Conservation (phyloP, 64 coral and sea anemone genomes). For the Anthopleura sola region DNA sequence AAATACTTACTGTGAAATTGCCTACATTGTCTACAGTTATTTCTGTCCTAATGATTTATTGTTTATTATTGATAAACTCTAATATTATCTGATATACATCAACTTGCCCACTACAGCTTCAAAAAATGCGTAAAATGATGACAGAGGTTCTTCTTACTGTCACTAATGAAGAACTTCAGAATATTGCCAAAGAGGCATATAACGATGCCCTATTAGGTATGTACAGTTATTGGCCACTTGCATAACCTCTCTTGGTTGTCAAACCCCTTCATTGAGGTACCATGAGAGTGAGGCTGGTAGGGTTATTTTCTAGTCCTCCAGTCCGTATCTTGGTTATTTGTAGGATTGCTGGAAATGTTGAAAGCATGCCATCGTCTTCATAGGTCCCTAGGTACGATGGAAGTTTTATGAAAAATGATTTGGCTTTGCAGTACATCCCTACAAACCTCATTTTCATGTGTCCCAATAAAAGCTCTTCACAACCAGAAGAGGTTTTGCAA, state of each 20-base stretch:
- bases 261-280: not conserved
- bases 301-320: not conserved
- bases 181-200: constrained; percentile 84
- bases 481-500: not conserved
- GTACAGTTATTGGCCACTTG: not conserved
- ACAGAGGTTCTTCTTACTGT: constrained; percentile 93
- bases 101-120: constrained; percentile 60
- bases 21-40: too few relatives aligned
- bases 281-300: not conserved
- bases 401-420: too few relatives aligned
- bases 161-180: constrained; percentile 90
- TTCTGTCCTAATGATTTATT: too few relatives aligned
- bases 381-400: too few relatives aligned
- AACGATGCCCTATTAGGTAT: constrained; percentile 62
- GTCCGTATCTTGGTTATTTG: too few relatives aligned
- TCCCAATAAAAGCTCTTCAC: not conserved
- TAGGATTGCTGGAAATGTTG: not conserved
- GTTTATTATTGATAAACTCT: not conserved
- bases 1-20: too few relatives aligned
- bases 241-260: not conserved
- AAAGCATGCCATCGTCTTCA: too few relatives aligned
- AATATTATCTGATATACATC: constrained; percentile 9
- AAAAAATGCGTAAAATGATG: constrained; percentile 87
- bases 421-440: too few relatives aligned
- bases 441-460: too few relatives aligned